A percentile compares a stretch with the other conserved stretches of the same genome.
These are phyloP conservation scores for Lutjanus campechanus DNA, from an alignment of 2,797 vertebrate species.

Conservation along the genomic window DNA sequence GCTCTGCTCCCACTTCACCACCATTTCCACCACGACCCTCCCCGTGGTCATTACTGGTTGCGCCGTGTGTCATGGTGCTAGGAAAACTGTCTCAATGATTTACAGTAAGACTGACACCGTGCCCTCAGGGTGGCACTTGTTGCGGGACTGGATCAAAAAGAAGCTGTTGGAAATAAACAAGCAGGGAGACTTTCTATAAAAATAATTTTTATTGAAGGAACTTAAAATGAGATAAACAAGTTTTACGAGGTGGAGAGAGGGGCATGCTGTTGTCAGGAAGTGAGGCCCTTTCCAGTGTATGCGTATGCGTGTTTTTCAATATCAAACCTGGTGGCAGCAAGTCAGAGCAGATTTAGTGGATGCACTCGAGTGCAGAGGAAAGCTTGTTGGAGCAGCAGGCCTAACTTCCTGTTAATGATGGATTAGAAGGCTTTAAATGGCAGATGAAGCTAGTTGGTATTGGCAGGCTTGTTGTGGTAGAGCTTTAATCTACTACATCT, in stretches of 20 bases:
- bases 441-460: constrained; percentile 57
- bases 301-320: constrained; percentile 20
- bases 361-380: constrained; percentile 33
- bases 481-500: constrained; percentile 55
- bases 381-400: constrained; percentile 42
- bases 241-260: constrained; percentile 64
- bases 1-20: constrained; percentile 64
- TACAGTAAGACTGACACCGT: constrained; percentile 59
- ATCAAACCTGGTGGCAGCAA: constrained; percentile 45
- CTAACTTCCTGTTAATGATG: constrained; percentile 65
- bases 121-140: constrained; percentile 48
- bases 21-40: constrained; percentile 52
- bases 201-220: constrained; percentile 61
- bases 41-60: constrained; percentile 55
- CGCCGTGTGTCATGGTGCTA: constrained; percentile 36
- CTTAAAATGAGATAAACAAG: constrained; percentile 74
- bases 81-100: constrained; percentile 51
- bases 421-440: constrained; percentile 63
- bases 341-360: constrained; percentile 58
- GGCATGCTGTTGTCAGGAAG: constrained; percentile 62
- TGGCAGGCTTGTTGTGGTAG: constrained; percentile 47
- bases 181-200: constrained; percentile 62
- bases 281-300: constrained; percentile 37
- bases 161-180: constrained; percentile 58
- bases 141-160: constrained; percentile 59